Conservation (phyloP, 2,113 vertebrate species). For the Aptenodytes patagonicus region DNA sequence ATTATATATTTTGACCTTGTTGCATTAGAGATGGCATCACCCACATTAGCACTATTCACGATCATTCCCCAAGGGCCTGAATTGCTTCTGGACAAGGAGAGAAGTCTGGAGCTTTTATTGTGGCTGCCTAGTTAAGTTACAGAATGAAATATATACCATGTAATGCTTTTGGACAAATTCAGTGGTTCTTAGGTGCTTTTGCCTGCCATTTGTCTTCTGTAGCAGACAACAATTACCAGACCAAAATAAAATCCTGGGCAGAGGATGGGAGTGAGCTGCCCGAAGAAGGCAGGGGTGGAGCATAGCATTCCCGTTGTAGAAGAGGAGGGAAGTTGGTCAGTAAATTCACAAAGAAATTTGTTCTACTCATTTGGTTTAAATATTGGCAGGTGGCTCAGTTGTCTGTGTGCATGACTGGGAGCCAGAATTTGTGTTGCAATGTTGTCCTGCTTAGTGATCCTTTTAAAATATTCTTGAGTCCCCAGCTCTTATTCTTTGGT, state of each 20-base stretch:
- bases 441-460: background rate
- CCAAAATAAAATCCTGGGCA: background rate
- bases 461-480: background rate
- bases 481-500: background rate
- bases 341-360: conserved; percentile 1
- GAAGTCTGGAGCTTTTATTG: conserved; percentile 21
- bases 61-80: background rate
- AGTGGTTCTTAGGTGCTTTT: conserved; percentile 16
- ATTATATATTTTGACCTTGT: conserved; percentile 45
- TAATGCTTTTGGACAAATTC: conserved; percentile 50
- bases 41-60: conserved; percentile 23
- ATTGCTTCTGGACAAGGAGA: conserved; percentile 34
- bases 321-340: background rate
- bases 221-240: background rate
- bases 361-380: conserved; percentile 1
- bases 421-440: background rate
- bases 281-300: background rate
- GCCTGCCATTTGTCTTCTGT: conserved; percentile 26
- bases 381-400: background rate
- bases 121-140: conserved; percentile 45
- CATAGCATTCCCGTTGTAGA: background rate
- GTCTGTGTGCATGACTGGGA: background rate
- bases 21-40: conserved; percentile 5
- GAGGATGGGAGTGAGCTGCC: background rate
- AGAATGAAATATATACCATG: conserved; percentile 54